Conservation (phyloP, 2,888 invertebrate genomes). For the Arge pagana region DNA sequence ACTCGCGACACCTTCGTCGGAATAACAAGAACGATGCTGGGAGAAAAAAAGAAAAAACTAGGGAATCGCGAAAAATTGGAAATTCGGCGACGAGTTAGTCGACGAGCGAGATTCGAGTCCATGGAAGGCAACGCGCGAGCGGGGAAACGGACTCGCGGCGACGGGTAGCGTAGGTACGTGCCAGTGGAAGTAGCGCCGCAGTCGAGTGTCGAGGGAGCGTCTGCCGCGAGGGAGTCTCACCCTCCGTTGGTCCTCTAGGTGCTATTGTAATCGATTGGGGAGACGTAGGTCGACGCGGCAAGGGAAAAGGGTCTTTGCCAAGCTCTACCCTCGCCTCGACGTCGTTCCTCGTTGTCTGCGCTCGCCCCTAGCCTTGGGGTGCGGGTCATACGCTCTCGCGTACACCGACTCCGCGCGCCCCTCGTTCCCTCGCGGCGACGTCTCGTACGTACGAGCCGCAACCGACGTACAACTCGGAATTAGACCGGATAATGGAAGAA, state of each 20-base stretch:
- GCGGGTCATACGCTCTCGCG: slow-evolving; percentile 36
- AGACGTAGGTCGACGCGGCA: slow-evolving; percentile 39
- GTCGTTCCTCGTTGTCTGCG: slow-evolving; percentile 49
- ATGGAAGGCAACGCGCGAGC: too few relatives aligned
- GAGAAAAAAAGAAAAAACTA: too few relatives aligned
- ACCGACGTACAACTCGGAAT: slow-evolving; percentile 15
- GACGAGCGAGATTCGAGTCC: too few relatives aligned
- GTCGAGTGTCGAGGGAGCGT: slow-evolving; percentile 27
- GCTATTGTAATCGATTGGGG: slow-evolving; percentile 51
- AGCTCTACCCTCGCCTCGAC: slow-evolving; percentile 35
- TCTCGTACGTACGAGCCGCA: slow-evolving; percentile 28
- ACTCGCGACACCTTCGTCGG: too few relatives aligned
- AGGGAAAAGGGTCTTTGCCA: slow-evolving; percentile 13
- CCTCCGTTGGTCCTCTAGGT: slow-evolving; percentile 45
- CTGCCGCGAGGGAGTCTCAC: slow-evolving; percentile 36
- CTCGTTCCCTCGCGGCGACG: too few relatives aligned
- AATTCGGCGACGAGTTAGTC: too few relatives aligned
- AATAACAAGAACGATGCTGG: too few relatives aligned
- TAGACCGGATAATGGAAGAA: not conserved
- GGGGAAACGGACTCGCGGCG: too few relatives aligned
- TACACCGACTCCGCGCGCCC: too few relatives aligned
- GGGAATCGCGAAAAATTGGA: too few relatives aligned
- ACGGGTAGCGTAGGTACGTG: not conserved
- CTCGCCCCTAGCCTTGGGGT: slow-evolving; percentile 30
- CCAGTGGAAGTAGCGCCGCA: slow-evolving; percentile 1